Evolutionary conservation across 1,140 invertebrate genomes (phyloP).

Genomic region (Drosophila watanabei): DNA sequence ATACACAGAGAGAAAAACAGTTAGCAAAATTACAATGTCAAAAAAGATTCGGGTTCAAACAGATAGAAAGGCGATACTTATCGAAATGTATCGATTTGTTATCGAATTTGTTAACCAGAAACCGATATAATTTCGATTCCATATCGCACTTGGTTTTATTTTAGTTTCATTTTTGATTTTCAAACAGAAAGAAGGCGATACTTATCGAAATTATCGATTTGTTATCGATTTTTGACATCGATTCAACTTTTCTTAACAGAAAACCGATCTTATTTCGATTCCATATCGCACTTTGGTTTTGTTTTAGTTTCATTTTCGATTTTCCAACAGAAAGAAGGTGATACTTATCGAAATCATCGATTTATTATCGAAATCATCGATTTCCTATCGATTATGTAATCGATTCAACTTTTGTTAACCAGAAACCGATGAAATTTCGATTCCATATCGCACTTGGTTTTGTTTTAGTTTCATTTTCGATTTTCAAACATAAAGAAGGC

Average conservation of each 20-base stretch:
- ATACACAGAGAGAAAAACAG: slow-evolving; percentile 77
- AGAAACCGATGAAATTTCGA: slow-evolving; percentile 19
- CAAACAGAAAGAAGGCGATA: slow-evolving; percentile 59
- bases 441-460: slow-evolving; percentile 42
- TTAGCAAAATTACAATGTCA: slow-evolving; percentile 77
- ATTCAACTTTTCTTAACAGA: neutral
- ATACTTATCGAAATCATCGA: slow-evolving; percentile 55
- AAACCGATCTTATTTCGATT: no score
- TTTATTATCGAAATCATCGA: neutral
- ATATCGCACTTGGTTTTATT: slow-evolving; percentile 43
- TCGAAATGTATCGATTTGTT: no score
- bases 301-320: no score
- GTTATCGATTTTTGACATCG: neutral
- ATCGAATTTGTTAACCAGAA: neutral
- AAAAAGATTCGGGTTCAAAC: slow-evolving; percentile 54
- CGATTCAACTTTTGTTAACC: neutral
- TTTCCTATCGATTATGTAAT: no score
- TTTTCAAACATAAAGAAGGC: slow-evolving; percentile 59
- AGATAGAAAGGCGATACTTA: slow-evolving; percentile 55
- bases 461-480: slow-evolving; percentile 42
- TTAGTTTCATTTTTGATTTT: slow-evolving; percentile 45
- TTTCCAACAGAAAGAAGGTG: slow-evolving; percentile 58
- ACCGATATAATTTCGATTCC: slow-evolving; percentile 34
- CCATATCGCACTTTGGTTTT: no score
- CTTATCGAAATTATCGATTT: slow-evolving; percentile 47